A percentile compares a stretch with the other conserved stretches of the same genome.
Conservation (phyloP, 2,113 vertebrate genomes). For the Zingel zingel region DNA sequence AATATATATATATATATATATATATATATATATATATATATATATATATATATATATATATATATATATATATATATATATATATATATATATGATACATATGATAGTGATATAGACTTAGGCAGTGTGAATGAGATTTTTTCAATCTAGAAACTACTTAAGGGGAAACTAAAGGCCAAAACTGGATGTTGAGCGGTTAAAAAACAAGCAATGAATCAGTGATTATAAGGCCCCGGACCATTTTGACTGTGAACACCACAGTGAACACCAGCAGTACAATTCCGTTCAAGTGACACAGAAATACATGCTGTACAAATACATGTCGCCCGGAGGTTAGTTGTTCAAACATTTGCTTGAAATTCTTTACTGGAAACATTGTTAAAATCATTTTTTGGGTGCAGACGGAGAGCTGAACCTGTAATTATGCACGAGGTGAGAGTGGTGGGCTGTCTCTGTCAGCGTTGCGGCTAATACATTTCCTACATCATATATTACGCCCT, state of each 20-base stretch:
- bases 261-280: neutral
- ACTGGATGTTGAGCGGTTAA: conserved; percentile 7
- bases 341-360: conserved; percentile 35
- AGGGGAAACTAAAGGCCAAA: conserved; percentile 1
- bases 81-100: neutral
- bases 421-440: conserved; percentile 46
- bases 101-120: neutral
- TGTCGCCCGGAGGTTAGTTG: conserved; percentile 35
- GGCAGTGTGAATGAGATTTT: neutral
- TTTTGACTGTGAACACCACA: conserved; percentile 5
- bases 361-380: neutral
- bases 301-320: neutral
- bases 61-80: no score
- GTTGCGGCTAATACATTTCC: conserved; percentile 5
- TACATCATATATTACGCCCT: conserved; percentile 28
- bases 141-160: neutral
- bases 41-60: neutral
- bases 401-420: conserved; percentile 35
- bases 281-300: conserved; percentile 4
- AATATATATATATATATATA: no score
- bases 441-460: neutral
- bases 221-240: neutral
- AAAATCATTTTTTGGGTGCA: conserved; percentile 14
- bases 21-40: no score
- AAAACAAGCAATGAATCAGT: conserved; percentile 24